phyloP scores from a whole-genome alignment of 2,888 invertebrate species.

The Apamea epomidion region DNA sequence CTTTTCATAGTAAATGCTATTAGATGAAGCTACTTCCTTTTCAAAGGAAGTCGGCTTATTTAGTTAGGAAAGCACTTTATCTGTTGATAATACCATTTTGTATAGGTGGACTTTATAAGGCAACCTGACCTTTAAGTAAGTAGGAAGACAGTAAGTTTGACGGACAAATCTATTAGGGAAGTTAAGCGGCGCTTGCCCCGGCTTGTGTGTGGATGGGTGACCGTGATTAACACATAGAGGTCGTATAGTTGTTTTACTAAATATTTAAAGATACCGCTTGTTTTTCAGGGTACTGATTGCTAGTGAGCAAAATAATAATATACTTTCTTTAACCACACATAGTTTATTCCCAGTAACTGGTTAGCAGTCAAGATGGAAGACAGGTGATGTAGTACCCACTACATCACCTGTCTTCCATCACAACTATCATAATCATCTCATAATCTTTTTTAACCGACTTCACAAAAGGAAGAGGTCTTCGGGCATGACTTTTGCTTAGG shows the following conservation, averaged over 20 bases:
- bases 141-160: neutral
- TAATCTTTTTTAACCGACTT: neutral
- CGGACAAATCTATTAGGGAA: neutral
- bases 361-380: neutral
- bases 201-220: neutral
- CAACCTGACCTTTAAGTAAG: neutral
- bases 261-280: neutral
- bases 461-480: neutral
- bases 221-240: neutral
- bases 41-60: slow-evolving; percentile 35
- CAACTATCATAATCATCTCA: neutral
- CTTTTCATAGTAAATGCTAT: slow-evolving; percentile 50
- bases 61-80: slow-evolving; percentile 41
- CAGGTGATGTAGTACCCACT: too few species aligned
- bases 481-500: neutral
- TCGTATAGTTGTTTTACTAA: neutral
- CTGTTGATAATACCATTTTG: slow-evolving; percentile 12
- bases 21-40: slow-evolving; percentile 39
- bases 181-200: neutral
- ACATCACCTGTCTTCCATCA: too few species aligned
- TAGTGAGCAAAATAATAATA: neutral
- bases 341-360: neutral
- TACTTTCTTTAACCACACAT: neutral
- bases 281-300: neutral
- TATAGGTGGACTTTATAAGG: neutral